These are phyloP conservation scores for Dendrolimus houi DNA, from an alignment of 2,888 invertebrate genomes.

Conservation along the genomic window DNA sequence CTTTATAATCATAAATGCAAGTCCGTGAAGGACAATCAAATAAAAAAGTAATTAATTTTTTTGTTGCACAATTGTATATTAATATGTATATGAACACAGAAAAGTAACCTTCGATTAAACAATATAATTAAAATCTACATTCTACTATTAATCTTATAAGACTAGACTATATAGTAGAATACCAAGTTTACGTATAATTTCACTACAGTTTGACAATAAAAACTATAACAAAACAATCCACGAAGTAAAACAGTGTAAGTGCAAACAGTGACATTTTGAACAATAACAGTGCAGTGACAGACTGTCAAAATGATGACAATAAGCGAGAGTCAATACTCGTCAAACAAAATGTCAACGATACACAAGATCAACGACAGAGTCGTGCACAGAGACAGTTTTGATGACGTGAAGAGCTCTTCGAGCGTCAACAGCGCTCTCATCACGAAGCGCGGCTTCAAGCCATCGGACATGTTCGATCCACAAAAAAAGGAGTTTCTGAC, in stretches of 20 bases:
- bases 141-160: constrained; percentile 4
- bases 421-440: constrained; percentile 78
- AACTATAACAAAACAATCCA: too few relatives aligned
- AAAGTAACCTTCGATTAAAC: too few relatives aligned
- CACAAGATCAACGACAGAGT: constrained; percentile 68
- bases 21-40: too few relatives aligned
- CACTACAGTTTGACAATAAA: too few relatives aligned
- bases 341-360: constrained; percentile 69
- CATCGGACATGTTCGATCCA: constrained; percentile 90
- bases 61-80: too few relatives aligned
- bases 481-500: constrained; percentile 87
- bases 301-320: constrained; percentile 66
- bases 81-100: too few relatives aligned
- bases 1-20: too few relatives aligned
- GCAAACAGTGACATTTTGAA: constrained; percentile 14
- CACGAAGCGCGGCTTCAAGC: constrained; percentile 86
- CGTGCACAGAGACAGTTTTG: constrained; percentile 62
- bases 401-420: constrained; percentile 66
- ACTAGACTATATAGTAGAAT: too few relatives aligned
- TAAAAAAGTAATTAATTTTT: too few relatives aligned
- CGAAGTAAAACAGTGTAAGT: constrained; percentile 1
- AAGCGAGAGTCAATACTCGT: constrained; percentile 70
- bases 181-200: too few relatives aligned
- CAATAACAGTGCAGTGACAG: constrained; percentile 11
- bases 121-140: too few relatives aligned